A percentile compares a stretch with the other conserved stretches of the same genome.
phyloP scores from a whole-genome alignment of 2,888 invertebrate genomes.

The Drosophila hawaiiensis region DNA sequence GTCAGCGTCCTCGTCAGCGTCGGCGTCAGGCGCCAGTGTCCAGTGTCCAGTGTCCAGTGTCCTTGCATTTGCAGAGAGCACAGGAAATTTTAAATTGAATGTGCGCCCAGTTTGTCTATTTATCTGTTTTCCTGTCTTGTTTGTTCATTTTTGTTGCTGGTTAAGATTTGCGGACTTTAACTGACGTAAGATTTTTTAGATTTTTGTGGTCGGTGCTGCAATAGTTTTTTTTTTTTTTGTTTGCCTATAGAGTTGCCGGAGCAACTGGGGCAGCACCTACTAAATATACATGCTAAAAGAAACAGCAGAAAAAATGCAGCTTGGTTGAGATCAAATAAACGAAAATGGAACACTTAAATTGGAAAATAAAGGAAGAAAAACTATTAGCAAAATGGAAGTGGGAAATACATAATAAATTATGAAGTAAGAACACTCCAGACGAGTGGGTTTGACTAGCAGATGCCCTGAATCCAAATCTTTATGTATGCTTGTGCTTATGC shows the following conservation, averaged over 20 bases:
- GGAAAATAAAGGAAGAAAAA: conserved; percentile 1
- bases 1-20: conserved; percentile 37
- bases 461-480: background rate
- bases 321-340: background rate
- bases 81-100: conserved; percentile 78
- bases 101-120: conserved; percentile 47
- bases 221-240: conserved; percentile 2
- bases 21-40: conserved; percentile 12
- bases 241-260: background rate
- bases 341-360: background rate
- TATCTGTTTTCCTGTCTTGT: conserved; percentile 27
- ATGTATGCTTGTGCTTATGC: background rate
- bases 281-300: background rate
- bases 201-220: conserved; percentile 22
- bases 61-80: conserved; percentile 39
- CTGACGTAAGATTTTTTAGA: conserved; percentile 21
- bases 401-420: background rate
- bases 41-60: conserved; percentile 7
- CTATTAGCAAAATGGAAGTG: background rate
- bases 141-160: conserved; percentile 31
- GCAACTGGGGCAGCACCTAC: conserved; percentile 15
- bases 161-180: conserved; percentile 44
- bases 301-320: background rate
- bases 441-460: background rate
- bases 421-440: background rate